A percentile compares a stretch with the other conserved stretches of the same genome.
phyloP scores from a whole-genome alignment of 2,113 vertebrate species.

The Noturus placidus region DNA sequence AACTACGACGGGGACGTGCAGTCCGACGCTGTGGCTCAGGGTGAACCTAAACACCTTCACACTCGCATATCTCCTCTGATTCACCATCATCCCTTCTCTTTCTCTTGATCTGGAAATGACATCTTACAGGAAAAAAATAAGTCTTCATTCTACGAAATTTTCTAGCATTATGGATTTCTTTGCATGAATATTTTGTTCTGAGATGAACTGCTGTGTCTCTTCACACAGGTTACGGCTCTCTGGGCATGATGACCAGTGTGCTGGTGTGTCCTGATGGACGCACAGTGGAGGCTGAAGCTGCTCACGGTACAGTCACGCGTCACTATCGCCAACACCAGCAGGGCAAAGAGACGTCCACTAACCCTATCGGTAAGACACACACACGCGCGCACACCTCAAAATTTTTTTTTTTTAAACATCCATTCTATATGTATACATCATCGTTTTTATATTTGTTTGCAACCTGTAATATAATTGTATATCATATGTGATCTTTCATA shows the following conservation, averaged over 20 bases:
- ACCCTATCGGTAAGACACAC: conserved; percentile 86
- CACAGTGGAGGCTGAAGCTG: conserved; percentile 95
- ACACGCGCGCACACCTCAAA: background rate
- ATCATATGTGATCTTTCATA: background rate
- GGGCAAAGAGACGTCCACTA: conserved; percentile 96
- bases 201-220: background rate
- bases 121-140: background rate
- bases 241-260: conserved; percentile 98
- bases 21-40: conserved; percentile 96
- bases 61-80: background rate
- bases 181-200: background rate
- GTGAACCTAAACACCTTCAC: conserved; percentile 62
- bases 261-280: conserved; percentile 93
- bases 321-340: conserved; percentile 96
- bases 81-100: background rate
- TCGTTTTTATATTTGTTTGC: background rate
- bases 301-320: conserved; percentile 93
- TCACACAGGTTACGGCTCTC: conserved; percentile 87
- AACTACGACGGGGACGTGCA: conserved; percentile 99
- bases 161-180: background rate
- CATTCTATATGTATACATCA: background rate
- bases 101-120: background rate
- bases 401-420: background rate
- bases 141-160: background rate
- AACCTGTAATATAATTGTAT: background rate